Evolutionary conservation across 2,113 vertebrate species (phyloP).

Genomic region (Tupaia tana): DNA sequence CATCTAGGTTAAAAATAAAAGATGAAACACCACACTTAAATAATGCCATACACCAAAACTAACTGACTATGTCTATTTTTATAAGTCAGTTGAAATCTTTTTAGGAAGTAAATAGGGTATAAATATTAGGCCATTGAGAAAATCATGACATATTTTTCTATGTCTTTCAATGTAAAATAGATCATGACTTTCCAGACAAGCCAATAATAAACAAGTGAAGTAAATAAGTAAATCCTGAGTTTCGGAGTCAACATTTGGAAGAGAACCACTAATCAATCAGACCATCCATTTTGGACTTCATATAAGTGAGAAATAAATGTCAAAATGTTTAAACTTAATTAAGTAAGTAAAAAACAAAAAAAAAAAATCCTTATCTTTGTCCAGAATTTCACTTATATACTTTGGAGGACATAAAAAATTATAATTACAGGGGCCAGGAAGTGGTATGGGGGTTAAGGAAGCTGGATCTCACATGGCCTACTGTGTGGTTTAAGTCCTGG

Average conservation of each 20-base stretch:
- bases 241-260: neutral
- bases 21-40: too few species aligned
- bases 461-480: too few species aligned
- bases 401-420: slow-evolving; percentile 4
- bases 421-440: neutral
- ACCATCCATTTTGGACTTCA: neutral
- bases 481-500: too few species aligned
- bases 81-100: neutral
- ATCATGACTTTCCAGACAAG: too few species aligned
- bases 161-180: too few species aligned
- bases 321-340: neutral
- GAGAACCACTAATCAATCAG: neutral
- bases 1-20: too few species aligned
- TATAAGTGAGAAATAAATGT: neutral
- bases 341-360: neutral
- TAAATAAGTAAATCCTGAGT: slow-evolving; percentile 19
- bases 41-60: too few species aligned
- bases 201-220: slow-evolving; percentile 59
- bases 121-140: too few species aligned
- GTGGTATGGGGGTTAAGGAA: too few species aligned
- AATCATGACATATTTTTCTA: too few species aligned
- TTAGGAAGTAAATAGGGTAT: neutral
- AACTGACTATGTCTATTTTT: slow-evolving; percentile 14
- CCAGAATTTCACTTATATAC: neutral
- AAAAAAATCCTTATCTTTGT: slow-evolving; percentile 42